A percentile compares a stretch with the other conserved stretches of the same genome.
Conservation (phyloP, 2,888 invertebrate species). For the Didymodactylos carnosus region DNA sequence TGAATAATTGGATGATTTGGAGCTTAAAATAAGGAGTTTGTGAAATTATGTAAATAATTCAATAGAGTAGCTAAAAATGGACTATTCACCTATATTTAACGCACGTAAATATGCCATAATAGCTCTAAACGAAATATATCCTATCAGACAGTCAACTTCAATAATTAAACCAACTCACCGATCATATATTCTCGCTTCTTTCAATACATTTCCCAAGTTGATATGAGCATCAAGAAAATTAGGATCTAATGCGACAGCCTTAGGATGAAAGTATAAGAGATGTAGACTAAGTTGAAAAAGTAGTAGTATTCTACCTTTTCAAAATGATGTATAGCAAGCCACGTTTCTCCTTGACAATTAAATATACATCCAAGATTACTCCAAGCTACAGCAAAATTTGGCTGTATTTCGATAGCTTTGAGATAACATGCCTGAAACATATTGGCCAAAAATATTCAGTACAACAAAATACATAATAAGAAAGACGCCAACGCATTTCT, state of each 20-base stretch:
- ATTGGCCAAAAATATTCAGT: too few species aligned
- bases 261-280: conserved; percentile 13
- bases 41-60: too few species aligned
- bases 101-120: conserved; percentile 91
- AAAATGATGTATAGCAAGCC: conserved; percentile 98
- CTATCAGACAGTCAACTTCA: too few species aligned
- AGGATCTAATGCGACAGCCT: conserved; percentile 86
- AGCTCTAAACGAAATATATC: conserved; percentile 51
- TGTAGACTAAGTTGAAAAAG: neutral
- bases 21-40: too few species aligned
- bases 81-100: conserved; percentile 65
- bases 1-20: conserved; percentile 91
- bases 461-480: too few species aligned
- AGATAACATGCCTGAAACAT: conserved; percentile 96
- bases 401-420: conserved; percentile 97
- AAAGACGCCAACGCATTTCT: neutral
- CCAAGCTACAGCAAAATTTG: conserved; percentile 99
- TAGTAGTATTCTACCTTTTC: conserved; percentile 51
- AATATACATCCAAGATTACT: conserved; percentile 98
- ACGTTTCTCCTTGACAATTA: conserved; percentile 96
- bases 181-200: conserved; percentile 97
- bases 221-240: conserved; percentile 98
- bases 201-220: conserved; percentile 95
- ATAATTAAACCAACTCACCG: conserved; percentile 34
- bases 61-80: too few species aligned